Base-by-base conservation (phyloP, 2,888 invertebrate species). In the Apoda limacodes region DNA sequence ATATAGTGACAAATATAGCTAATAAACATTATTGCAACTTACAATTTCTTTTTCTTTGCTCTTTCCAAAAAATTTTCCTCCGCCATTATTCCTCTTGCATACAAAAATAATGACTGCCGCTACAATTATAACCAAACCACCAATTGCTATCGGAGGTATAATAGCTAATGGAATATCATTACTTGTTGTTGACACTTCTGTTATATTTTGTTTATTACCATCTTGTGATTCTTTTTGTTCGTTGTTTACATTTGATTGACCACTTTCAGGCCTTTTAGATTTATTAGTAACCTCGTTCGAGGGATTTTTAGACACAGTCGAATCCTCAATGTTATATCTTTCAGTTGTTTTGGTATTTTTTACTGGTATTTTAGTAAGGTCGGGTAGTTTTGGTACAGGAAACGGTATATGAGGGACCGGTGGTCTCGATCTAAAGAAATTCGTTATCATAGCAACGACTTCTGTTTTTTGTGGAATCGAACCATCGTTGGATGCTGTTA, bases 21-120 rank as follows among this genome's bases (percentile, higher is more conserved):
- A n/a, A n/a, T n/a, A n/a, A n/a, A n/a, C n/a, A n/a, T n/a, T n/a
- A n/a, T n/a, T n/a, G n/a, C 5, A n/a, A 52, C 75, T 64, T 52
- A 90, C 90, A 86, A 90, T 87, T 52, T 91, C 90, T 47, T 90
- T 88, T 56, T 90, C 90, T 41, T 82, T 82, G 15, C 82, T 83
- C 49, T 87, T 88, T 17, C 5, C 7, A n/a, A n/a, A n/a, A n/a
- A n/a, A n/a, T n/a, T 83, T 70, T 52, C 86, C 85, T 23, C 83
- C 83, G 21, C 76, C 60, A 49, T 86, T 88, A 36, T 90, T 84
- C 50, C 86, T 89, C 54, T 85, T 88, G 46, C 90, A 86, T 43
- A 90, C 87, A 32, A 90, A 83, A 48, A 89, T 83, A 9, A 87
- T 83, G 2, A 88, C 84, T 24, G 84, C 82, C 11, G 86, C 87